These are phyloP conservation scores for Leucophora obtusa DNA, from an alignment of 2,888 invertebrate genomes.

Conservation along the genomic window DNA sequence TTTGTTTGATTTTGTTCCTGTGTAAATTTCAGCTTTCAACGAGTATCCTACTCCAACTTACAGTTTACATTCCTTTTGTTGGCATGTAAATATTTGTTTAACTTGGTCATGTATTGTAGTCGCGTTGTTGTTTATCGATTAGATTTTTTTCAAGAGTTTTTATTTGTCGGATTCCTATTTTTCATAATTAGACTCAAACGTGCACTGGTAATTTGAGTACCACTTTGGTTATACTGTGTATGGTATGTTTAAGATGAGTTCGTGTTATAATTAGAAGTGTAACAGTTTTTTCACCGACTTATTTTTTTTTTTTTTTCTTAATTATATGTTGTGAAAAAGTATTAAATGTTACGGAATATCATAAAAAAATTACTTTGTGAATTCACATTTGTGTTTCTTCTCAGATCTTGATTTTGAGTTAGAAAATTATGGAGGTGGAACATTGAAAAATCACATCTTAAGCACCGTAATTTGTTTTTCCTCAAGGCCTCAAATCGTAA, in stretches of 20 bases:
- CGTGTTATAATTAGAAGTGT: slow-evolving; percentile 29
- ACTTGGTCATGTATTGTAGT: slow-evolving; percentile 54
- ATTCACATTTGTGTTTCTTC: slow-evolving; percentile 17
- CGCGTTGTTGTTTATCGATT: slow-evolving; percentile 36
- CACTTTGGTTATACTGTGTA: slow-evolving; percentile 35
- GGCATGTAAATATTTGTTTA: slow-evolving; percentile 60
- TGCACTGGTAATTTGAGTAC: slow-evolving; percentile 52
- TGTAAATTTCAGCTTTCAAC: slow-evolving; percentile 29
- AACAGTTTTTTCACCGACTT: background rate
- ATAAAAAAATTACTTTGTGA: slow-evolving; percentile 8
- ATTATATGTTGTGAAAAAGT: slow-evolving; percentile 32
- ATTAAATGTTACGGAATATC: background rate
- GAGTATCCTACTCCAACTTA: slow-evolving; percentile 45
- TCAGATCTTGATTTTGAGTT: slow-evolving; percentile 2
- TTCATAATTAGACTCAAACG: slow-evolving; percentile 27
- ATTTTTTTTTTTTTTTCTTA: slow-evolving; percentile 22
- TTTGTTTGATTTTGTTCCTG: slow-evolving; percentile 12
- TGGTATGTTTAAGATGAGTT: too few relatives aligned
- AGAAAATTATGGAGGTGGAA: too few relatives aligned
- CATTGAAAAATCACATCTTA: too few relatives aligned
- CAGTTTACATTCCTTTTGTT: slow-evolving; percentile 37
- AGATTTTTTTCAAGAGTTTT: slow-evolving; percentile 27
- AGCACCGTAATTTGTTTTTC: too few relatives aligned
- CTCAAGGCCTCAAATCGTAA: too few relatives aligned
- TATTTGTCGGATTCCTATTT: background rate